Conservation (phyloP, 2,113 vertebrate genomes). For the Pampusana beccarii region DNA sequence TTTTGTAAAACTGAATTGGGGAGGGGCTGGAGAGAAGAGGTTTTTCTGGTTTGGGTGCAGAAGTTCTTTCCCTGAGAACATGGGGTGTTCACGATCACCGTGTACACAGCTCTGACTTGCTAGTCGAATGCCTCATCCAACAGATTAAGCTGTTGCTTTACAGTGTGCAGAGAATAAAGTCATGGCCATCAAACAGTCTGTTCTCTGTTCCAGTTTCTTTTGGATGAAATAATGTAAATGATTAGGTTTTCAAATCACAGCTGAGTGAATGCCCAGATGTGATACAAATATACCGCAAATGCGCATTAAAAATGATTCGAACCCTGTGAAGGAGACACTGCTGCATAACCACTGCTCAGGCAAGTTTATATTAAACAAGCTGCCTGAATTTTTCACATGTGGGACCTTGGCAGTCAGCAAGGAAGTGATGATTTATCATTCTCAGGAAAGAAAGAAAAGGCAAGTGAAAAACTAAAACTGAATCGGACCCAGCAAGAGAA, state of each 20-base stretch:
- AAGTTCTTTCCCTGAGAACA: background rate
- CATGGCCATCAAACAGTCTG: background rate
- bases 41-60: background rate
- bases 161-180: constrained; percentile 42
- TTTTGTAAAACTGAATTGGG: background rate
- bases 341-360: background rate
- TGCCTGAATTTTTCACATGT: background rate
- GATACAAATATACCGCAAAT: background rate
- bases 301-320: background rate
- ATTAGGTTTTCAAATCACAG: constrained; percentile 4
- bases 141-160: background rate
- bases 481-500: background rate
- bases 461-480: background rate
- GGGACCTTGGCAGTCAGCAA: background rate
- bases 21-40: background rate
- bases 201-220: constrained; percentile 13
- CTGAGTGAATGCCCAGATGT: background rate
- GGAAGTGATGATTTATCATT: background rate
- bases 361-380: background rate
- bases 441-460: background rate
- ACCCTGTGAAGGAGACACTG: background rate
- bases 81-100: background rate
- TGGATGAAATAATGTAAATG: background rate
- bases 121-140: background rate
- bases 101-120: background rate